phyloP scores from a whole-genome alignment of 64 coral and sea anemone species.

The Hydrozoanthus tunicans region DNA sequence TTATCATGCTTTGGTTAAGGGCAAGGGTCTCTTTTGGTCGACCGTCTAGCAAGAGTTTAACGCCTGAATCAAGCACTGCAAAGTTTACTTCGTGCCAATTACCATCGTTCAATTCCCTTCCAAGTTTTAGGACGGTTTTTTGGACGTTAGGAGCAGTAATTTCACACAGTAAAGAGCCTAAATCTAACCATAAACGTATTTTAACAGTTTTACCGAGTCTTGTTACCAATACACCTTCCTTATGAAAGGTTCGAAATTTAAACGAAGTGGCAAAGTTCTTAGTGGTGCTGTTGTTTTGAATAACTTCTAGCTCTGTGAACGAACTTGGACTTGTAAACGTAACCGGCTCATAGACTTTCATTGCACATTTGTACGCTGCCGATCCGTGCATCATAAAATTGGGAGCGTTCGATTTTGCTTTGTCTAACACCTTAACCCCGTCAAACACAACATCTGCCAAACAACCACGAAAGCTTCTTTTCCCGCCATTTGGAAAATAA shows the following conservation, averaged over 20 bases:
- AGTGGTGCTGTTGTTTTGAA: constrained; percentile 62
- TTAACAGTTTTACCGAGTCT: constrained; percentile 74
- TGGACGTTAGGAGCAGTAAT: constrained; percentile 58
- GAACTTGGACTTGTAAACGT: constrained; percentile 58
- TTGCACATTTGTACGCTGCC: constrained; percentile 57
- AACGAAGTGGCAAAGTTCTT: constrained; percentile 72
- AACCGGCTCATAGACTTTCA: constrained; percentile 64
- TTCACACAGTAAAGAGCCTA: constrained; percentile 62
- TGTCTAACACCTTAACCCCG: not conserved
- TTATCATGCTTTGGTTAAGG: constrained; percentile 45
- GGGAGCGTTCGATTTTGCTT: not conserved
- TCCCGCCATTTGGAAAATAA: constrained; percentile 18
- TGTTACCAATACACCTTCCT: constrained; percentile 73
- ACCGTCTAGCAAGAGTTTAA: constrained; percentile 54
- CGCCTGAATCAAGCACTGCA: constrained; percentile 3
- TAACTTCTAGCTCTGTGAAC: constrained; percentile 57
- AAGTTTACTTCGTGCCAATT: constrained; percentile 85
- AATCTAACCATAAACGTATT: constrained; percentile 52
- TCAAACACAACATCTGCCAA: constrained; percentile 28
- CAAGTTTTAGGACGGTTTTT: constrained; percentile 54
- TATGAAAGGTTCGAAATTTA: constrained; percentile 76
- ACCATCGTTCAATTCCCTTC: constrained; percentile 68
- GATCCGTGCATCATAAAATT: constrained; percentile 34
- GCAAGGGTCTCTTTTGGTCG: not conserved
- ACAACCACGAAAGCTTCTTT: constrained; percentile 33